Base-by-base conservation (phyloP, 2,888 invertebrate species). In the Beris morrisii region DNA sequence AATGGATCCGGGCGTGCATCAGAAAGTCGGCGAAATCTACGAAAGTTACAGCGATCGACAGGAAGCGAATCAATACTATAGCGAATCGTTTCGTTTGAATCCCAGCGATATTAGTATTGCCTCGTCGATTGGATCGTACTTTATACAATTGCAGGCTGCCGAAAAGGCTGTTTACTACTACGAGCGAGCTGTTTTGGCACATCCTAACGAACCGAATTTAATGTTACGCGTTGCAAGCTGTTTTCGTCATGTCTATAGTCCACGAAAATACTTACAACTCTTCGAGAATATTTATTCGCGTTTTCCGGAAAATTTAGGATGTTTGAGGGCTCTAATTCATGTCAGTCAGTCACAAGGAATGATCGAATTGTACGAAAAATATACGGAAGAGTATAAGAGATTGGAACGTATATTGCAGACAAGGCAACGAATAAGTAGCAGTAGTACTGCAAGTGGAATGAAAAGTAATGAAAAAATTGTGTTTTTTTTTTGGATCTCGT, bases 291-390 rank as follows among this genome's bases (percentile, higher is more conserved):
- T 97, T 74, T 92, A 97, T 76, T 84, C 87, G 22, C 87, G 88
- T 72, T 98, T 98, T 79, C 98, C 98, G 0, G 96, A 97, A 70
- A 97, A 97, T 79, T 86, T 93, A 1, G 95, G 96, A 76, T 97
- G 97, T 87, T 80, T 97, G 91, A 89, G 79, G 79, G 87, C 81
- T 0, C 66, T 81, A 12, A 75, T 81, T 66, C 79, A 81, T 70
- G 77, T 77, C 3, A 79, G 80, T n/a, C 79, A 78, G 53, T 76
- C 78, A 76, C 85, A 97, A 74, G 97, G 97, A 0, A 85, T 97
- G 75, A 86, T 91, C 46, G 97, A 98, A 76, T 90, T 94, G 0
- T 73, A 79, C 61, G 89, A 91, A 70, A 87, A 91, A 22, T 97
- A 96, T 82, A 86, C 89, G 0, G 82, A 87, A 44, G 95, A 95